A percentile compares a stretch with the other conserved stretches of the same genome.
Conservation (phyloP, 23 tunicate species). For the Corella eumyota region DNA sequence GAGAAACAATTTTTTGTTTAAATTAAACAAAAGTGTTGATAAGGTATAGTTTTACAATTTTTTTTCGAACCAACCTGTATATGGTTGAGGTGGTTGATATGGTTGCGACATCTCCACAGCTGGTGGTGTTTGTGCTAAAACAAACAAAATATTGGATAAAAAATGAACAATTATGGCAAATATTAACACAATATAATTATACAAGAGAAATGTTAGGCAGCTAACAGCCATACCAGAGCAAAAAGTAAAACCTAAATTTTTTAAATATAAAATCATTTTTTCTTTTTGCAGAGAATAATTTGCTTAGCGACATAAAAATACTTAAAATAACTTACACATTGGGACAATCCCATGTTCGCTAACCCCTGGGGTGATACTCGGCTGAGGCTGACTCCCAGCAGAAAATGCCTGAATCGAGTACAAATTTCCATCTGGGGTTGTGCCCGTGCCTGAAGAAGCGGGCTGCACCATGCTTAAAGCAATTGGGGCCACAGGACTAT, state of each 20-base stretch:
- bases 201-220: too few species aligned
- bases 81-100: conserved; percentile 52
- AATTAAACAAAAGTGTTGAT: not conserved
- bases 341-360: conserved; percentile 9
- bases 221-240: too few species aligned
- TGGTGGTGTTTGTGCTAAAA: conserved; percentile 74
- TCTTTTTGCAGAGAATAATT: not conserved
- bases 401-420: conserved; percentile 37
- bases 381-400: conserved; percentile 7
- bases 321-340: conserved; percentile 13
- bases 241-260: too few species aligned
- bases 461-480: conserved; percentile 50
- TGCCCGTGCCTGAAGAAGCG: conserved; percentile 22
- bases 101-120: conserved; percentile 51
- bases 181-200: too few species aligned
- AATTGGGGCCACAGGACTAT: conserved; percentile 77
- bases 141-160: too few species aligned
- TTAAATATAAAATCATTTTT: not conserved
- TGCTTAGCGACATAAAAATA: not conserved
- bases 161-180: too few species aligned
- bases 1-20: not conserved
- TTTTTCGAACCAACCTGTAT: conserved; percentile 30
- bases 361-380: conserved; percentile 4
- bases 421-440: conserved; percentile 45
- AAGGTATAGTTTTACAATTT: not conserved